phyloP scores from a whole-genome alignment of 2,888 invertebrate genomes.

The Leptinotarsa rubiginosa region DNA sequence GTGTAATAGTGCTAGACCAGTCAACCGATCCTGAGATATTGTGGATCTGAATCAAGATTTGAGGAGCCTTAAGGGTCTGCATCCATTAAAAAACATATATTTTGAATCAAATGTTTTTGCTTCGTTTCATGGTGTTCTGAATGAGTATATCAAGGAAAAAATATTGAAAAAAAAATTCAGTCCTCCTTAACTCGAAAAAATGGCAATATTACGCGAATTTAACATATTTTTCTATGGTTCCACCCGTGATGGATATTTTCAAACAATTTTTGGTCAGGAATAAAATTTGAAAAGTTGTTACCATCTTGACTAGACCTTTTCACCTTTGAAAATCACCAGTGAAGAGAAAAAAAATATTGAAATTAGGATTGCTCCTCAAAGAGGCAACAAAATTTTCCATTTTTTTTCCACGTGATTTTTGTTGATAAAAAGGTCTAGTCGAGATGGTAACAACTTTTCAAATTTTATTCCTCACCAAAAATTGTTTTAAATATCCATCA shows the following conservation, averaged over 20 bases:
- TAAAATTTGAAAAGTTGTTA: background rate
- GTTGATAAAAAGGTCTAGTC: background rate
- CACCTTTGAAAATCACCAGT: background rate
- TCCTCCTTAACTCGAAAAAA: background rate
- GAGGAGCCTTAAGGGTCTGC: background rate
- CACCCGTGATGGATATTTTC: background rate
- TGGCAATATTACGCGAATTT: background rate
- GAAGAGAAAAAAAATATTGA: background rate
- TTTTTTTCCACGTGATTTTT: background rate
- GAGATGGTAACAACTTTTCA: background rate
- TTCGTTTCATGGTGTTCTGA: background rate
- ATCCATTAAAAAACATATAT: background rate
- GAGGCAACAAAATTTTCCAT: background rate
- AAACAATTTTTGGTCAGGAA: background rate
- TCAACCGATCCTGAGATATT: background rate
- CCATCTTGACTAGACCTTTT: background rate
- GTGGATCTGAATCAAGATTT: background rate
- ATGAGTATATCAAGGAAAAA: background rate
- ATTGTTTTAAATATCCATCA: background rate
- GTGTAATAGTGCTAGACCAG: background rate
- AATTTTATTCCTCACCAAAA: conserved; percentile 1
- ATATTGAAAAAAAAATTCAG: background rate
- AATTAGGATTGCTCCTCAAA: background rate
- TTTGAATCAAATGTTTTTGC: background rate
- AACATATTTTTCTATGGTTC: background rate